Conservation (phyloP, 2,113 vertebrate species). For the Toxotes chatareus region DNA sequence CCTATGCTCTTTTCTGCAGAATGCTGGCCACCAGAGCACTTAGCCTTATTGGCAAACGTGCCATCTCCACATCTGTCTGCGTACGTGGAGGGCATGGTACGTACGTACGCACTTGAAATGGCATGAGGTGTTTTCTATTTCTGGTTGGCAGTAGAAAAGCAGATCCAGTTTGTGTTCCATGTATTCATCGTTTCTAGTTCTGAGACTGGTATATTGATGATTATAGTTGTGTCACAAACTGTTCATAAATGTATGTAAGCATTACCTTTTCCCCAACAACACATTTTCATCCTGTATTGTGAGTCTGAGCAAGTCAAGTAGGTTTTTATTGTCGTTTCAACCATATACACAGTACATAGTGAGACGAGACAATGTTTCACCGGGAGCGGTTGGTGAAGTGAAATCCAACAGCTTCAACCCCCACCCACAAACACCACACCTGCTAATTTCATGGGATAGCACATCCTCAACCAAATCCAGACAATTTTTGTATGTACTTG, state of each 20-base stretch:
- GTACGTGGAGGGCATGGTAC: conserved; percentile 89
- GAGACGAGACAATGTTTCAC: too few relatives aligned
- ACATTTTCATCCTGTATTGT: neutral
- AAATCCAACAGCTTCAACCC: neutral
- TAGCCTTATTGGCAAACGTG: conserved; percentile 88
- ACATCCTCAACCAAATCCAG: neutral
- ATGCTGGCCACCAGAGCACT: conserved; percentile 93
- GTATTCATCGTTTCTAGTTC: too few relatives aligned
- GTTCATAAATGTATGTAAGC: neutral
- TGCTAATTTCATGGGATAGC: neutral
- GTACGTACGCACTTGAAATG: conserved; percentile 38
- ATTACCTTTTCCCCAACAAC: neutral
- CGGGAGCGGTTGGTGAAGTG: too few relatives aligned
- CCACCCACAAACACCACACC: neutral
- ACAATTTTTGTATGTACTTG: neutral
- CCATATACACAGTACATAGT: too few relatives aligned
- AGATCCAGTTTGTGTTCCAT: too few relatives aligned
- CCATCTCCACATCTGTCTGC: conserved; percentile 90
- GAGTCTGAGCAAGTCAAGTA: neutral
- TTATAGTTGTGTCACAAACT: too few relatives aligned
- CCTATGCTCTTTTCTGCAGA: conserved; percentile 72
- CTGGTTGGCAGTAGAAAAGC: too few relatives aligned
- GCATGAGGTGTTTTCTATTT: conserved; percentile 1
- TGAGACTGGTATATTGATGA: too few relatives aligned
- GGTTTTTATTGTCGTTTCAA: too few relatives aligned